These are phyloP conservation scores for Corythaeola cristata DNA, from an alignment of 2,113 vertebrate species.

Conservation along the genomic window DNA sequence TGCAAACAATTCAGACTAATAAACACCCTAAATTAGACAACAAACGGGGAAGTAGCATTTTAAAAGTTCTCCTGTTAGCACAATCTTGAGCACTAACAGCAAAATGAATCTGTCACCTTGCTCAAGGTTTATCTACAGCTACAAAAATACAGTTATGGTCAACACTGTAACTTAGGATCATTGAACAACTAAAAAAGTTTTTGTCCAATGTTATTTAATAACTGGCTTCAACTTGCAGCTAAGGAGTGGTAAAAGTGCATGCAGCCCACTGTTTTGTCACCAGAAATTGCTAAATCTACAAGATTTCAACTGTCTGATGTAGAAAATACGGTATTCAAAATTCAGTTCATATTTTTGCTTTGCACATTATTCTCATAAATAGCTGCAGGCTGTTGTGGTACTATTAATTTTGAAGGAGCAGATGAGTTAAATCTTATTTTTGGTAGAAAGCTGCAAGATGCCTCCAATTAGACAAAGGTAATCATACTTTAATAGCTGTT, in stretches of 20 bases:
- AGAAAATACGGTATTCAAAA: neutral
- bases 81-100: neutral
- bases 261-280: neutral
- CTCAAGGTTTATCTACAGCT: neutral
- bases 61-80: neutral
- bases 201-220: neutral
- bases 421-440: constrained; percentile 26
- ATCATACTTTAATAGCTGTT: constrained; percentile 2
- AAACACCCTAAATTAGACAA: neutral
- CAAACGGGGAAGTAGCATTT: neutral
- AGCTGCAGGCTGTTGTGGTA: neutral
- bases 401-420: neutral
- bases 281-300: neutral
- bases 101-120: neutral
- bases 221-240: neutral
- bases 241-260: neutral
- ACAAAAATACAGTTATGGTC: neutral
- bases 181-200: neutral
- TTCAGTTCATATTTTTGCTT: neutral
- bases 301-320: neutral
- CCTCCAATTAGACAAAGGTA: constrained; percentile 1
- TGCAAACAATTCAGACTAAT: neutral
- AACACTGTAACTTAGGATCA: neutral
- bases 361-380: neutral
- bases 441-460: constrained; percentile 20